Evolutionary conservation across 2,888 invertebrate genomes (phyloP).

Genomic region (Apodemia hepburni): DNA sequence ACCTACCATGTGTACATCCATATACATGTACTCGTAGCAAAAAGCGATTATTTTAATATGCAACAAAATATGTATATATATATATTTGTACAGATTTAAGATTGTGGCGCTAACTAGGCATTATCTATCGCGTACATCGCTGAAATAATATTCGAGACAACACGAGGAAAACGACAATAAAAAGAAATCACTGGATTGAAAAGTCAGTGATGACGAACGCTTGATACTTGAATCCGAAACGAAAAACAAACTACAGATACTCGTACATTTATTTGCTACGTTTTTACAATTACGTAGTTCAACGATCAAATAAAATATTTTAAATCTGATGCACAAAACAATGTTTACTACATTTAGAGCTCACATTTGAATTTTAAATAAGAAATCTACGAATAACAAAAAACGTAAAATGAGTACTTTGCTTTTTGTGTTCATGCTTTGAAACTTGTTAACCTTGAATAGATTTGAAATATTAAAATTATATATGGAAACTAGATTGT

Average conservation of each 20-base stretch:
- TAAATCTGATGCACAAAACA: constrained; percentile 3
- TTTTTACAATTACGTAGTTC: not conserved
- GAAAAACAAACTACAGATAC: not conserved
- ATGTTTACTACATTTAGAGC: constrained; percentile 6
- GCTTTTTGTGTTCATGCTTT: constrained; percentile 5
- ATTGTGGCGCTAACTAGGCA: not conserved
- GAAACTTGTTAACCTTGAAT: constrained; percentile 13
- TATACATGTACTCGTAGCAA: no score
- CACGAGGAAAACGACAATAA: constrained; percentile 1
- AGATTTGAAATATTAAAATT: constrained; percentile 12
- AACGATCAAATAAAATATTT: constrained; percentile 5
- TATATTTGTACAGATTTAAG: no score
- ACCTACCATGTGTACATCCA: no score
- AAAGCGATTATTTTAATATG: no score
- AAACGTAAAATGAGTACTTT: not conserved
- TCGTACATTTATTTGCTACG: not conserved
- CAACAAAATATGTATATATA: no score
- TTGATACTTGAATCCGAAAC: not conserved
- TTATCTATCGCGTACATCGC: not conserved
- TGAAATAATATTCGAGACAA: not conserved
- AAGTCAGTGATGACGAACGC: not conserved
- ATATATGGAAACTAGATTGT: constrained; percentile 8
- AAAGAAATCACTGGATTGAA: not conserved
- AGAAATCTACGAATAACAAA: constrained; percentile 10
- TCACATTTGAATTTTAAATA: constrained; percentile 15